Evolutionary conservation across 2,888 invertebrate genomes (phyloP).

Genomic region (Cephus spinipes): DNA sequence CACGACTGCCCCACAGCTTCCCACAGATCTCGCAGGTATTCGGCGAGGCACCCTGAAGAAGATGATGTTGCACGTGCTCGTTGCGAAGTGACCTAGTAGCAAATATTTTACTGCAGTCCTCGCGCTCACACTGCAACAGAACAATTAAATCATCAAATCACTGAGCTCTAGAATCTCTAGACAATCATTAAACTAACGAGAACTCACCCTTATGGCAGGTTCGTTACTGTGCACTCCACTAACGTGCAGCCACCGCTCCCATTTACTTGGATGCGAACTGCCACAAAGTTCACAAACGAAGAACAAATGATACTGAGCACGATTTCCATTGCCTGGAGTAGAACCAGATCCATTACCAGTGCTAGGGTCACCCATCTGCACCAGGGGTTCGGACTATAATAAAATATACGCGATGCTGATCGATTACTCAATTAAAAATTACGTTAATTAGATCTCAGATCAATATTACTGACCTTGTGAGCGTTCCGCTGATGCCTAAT

Average conservation of each 20-base stretch:
- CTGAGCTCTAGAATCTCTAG: background rate
- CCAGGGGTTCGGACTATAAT: slow-evolving; percentile 48
- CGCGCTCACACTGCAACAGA: slow-evolving; percentile 54
- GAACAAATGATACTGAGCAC: slow-evolving; percentile 63
- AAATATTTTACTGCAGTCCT: slow-evolving; percentile 65
- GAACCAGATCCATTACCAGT: slow-evolving; percentile 42
- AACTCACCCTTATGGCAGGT: slow-evolving; percentile 53
- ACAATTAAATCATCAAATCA: background rate
- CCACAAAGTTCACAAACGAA: slow-evolving; percentile 68
- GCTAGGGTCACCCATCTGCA: slow-evolving; percentile 39
- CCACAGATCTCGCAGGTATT: slow-evolving; percentile 68
- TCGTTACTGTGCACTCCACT: slow-evolving; percentile 64
- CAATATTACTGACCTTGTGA: slow-evolving; percentile 46
- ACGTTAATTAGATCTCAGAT: background rate
- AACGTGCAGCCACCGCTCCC: slow-evolving; percentile 69
- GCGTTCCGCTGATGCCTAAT: slow-evolving; percentile 67
- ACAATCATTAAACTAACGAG: background rate
- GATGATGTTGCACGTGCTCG: slow-evolving; percentile 66
- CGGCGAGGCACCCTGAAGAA: slow-evolving; percentile 64
- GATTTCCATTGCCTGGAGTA: slow-evolving; percentile 54
- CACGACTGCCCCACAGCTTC: slow-evolving; percentile 68
- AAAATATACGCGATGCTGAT: background rate
- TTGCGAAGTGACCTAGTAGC: slow-evolving; percentile 64
- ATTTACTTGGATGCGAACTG: slow-evolving; percentile 66
- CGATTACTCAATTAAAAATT: background rate